phyloP scores from a whole-genome alignment of 2,888 invertebrate genomes.

The Eupsilia transversa region DNA sequence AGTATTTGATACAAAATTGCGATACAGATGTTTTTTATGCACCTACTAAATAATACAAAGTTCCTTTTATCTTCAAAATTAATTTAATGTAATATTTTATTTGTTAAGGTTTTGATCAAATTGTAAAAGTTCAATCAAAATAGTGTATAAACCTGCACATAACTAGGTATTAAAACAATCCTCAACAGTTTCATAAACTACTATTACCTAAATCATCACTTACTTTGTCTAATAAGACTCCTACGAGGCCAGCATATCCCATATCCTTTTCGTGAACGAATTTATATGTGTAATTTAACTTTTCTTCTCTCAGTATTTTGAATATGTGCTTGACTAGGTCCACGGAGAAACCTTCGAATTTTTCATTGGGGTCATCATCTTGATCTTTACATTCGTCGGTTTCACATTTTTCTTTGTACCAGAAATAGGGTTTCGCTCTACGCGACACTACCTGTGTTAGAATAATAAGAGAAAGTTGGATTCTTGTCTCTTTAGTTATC shows the following conservation, averaged over 20 bases:
- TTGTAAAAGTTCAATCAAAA: background rate
- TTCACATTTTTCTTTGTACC: conserved; percentile 88
- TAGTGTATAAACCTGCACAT: background rate
- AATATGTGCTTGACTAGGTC: conserved; percentile 94
- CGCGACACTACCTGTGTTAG: conserved; percentile 90
- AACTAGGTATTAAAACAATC: background rate
- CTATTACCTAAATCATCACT: conserved; percentile 44
- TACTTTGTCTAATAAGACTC: conserved; percentile 84
- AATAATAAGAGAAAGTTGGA: background rate
- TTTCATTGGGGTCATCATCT: conserved; percentile 89
- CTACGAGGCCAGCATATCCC: conserved; percentile 81
- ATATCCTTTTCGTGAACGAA: conserved; percentile 76
- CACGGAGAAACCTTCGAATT: conserved; percentile 94
- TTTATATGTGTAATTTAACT: conserved; percentile 81
- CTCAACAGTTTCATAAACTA: background rate
- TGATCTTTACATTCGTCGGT: conserved; percentile 74
- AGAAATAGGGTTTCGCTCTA: conserved; percentile 94
- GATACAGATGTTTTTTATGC: background rate
- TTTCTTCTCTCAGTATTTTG: conserved; percentile 86
- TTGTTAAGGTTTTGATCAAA: background rate
- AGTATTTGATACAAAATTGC: background rate
- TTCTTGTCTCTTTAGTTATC: background rate
- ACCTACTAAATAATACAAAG: background rate
- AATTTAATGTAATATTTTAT: background rate
- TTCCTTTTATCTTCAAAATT: too few species aligned